Percentiles rank a stretch among this genome's conserved stretches.
These are phyloP conservation scores for Phania funesta DNA, from an alignment of 2,888 invertebrate genomes.

Conservation along the genomic window DNA sequence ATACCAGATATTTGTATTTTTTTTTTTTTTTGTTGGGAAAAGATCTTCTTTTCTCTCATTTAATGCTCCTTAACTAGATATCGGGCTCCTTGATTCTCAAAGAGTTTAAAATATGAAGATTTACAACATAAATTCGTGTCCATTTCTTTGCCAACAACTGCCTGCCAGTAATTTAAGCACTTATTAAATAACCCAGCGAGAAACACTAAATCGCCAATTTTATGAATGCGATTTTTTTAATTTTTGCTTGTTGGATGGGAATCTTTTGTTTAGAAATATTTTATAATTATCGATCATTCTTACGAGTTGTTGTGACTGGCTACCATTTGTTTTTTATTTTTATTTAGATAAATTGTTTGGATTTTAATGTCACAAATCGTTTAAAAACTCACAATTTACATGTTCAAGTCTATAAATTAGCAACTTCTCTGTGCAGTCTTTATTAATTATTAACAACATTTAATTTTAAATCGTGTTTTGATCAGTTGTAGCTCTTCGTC, in stretches of 20 bases:
- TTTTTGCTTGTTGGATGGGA: not conserved
- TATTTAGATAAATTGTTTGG: not conserved
- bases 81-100: too few relatives aligned
- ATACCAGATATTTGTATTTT: too few relatives aligned
- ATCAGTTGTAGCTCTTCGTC: not conserved
- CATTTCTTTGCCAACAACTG: not conserved
- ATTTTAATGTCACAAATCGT: conserved; percentile 67
- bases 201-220: not conserved
- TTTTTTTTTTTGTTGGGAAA: too few relatives aligned
- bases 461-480: not conserved
- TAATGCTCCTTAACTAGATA: too few relatives aligned
- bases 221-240: not conserved
- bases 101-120: too few relatives aligned
- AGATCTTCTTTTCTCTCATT: too few relatives aligned
- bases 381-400: conserved; percentile 77
- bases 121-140: too few relatives aligned
- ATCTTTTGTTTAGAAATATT: conserved; percentile 6
- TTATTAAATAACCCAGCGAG: conserved; percentile 31
- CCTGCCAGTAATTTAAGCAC: not conserved
- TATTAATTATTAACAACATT: conserved; percentile 21
- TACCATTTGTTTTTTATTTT: not conserved
- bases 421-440: not conserved
- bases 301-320: not conserved
- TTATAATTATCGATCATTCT: not conserved
- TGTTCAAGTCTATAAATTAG: conserved; percentile 71